These are phyloP conservation scores for Helostoma temminkii DNA, from an alignment of 2,797 vertebrate species.

Conservation along the genomic window DNA sequence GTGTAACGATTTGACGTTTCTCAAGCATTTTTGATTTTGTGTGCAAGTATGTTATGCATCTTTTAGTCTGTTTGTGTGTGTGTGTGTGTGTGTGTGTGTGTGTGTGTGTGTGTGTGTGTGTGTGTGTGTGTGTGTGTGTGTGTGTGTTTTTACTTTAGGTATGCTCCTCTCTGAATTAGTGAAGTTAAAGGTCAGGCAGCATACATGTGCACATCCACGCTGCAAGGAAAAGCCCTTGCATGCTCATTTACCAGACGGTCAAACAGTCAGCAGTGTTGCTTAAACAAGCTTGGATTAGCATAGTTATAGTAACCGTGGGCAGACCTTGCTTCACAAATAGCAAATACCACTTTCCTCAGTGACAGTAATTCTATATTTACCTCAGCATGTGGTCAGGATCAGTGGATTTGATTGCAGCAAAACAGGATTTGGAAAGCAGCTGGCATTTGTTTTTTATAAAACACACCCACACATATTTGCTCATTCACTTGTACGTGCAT, in stretches of 20 bases:
- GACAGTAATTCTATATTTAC: slow-evolving; percentile 58
- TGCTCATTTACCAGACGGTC: slow-evolving; percentile 7
- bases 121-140: neutral
- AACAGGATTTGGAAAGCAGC: slow-evolving; percentile 56
- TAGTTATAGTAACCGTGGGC: slow-evolving; percentile 43
- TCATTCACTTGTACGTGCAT: slow-evolving; percentile 15
- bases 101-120: no score
- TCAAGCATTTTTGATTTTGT: neutral
- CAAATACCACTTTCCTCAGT: slow-evolving; percentile 56
- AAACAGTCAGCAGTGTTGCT: slow-evolving; percentile 11
- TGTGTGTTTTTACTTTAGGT: neutral
- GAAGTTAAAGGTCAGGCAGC: slow-evolving; percentile 1
- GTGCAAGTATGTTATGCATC: neutral
- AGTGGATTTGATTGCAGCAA: slow-evolving; percentile 62
- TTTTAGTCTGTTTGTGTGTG: no score
- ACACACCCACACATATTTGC: slow-evolving; percentile 26
- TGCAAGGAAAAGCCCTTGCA: slow-evolving; percentile 4
- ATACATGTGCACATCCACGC: neutral
- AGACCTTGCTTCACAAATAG: slow-evolving; percentile 45
- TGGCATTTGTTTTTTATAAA: slow-evolving; percentile 48
- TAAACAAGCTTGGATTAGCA: slow-evolving; percentile 54
- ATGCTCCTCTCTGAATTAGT: neutral
- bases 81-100: neutral
- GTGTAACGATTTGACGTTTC: neutral
- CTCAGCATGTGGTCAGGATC: slow-evolving; percentile 43